A percentile compares a stretch with the other conserved stretches of the same genome.
phyloP scores from a whole-genome alignment of 1,140 invertebrate species.

The Ridgeia piscesae region DNA sequence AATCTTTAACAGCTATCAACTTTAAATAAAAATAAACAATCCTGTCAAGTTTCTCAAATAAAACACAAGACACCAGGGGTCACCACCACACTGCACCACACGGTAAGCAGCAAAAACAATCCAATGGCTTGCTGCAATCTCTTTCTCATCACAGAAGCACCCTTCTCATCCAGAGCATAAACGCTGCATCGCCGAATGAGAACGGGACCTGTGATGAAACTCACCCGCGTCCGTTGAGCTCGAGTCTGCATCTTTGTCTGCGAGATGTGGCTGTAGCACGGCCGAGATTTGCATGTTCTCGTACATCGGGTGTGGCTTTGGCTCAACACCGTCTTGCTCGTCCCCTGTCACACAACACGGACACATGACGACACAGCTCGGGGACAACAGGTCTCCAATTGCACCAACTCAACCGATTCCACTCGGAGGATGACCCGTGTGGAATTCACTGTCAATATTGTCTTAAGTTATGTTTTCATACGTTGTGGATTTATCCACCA shows the following conservation, averaged over 20 bases:
- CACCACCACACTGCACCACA: background rate
- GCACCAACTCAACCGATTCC: background rate
- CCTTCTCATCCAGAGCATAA: background rate
- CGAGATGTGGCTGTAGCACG: conserved; percentile 58
- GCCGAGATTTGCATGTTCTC: conserved; percentile 71
- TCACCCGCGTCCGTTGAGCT: conserved; percentile 31
- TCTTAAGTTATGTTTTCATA: no score
- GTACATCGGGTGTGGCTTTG: conserved; percentile 72
- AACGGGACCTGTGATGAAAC: background rate
- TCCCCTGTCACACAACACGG: conserved; percentile 38
- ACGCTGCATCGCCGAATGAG: no score
- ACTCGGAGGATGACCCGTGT: background rate
- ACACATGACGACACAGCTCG: background rate
- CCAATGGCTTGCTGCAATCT: no score
- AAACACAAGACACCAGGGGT: background rate
- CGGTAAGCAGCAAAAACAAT: no score
- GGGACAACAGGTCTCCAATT: background rate
- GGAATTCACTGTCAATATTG: no score
- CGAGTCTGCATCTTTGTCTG: conserved; percentile 53
- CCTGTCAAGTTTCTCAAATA: background rate
- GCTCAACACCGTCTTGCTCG: conserved; percentile 62
- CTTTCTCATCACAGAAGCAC: background rate
- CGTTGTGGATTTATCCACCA: no score
- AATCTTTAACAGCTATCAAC: no score
- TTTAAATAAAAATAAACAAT: no score